Base-by-base conservation (phyloP, 2,113 vertebrate species). In the Scalopus aquaticus region DNA sequence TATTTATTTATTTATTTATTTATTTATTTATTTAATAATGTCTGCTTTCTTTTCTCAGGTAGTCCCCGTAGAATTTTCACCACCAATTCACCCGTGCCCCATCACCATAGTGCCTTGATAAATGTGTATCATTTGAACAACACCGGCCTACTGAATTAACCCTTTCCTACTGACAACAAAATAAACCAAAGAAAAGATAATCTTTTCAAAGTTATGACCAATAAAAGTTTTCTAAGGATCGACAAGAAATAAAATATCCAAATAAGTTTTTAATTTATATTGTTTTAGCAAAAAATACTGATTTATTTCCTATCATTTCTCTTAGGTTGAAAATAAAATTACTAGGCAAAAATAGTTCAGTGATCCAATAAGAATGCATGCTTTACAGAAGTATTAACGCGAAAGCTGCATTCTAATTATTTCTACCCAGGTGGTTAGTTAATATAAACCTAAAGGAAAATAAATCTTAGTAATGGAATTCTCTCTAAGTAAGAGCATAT, bases 221-320 rank as follows among this genome's bases (percentile, higher is more conserved):
- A 89, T 74, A 77, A 94, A 92, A 39, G 13, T 54, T 89, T 88
- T 92, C 42, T 76, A 74, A 83, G 49, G 19, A 69, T 85, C 10
- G 79, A 46, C 35, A 90, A 42, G 44, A 83, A 88, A 89, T 83
- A 85, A 92, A 80, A 76, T 79, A 28, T 32, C 32, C 67, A 90
- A 80, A 69, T 54, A 1, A 79, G 42, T 80, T 84, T 81, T 92
- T 70, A 67, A 82, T 77, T 32, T 32, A 7, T 24, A 90, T 49
- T 20, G 20, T 78, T 90, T 78, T 82, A 51, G 49, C 49, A 93
- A 86, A 90, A 94, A 65, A 78, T 81, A 86, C 58, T 16, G 22
- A 93, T 42, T 56, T 3, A 56, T 82, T 90, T 76, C 51, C 4
- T 30, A 87, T 44, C 39, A 72, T 73, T 82, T 77, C 20, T 70